Evolutionary conservation across 2,888 invertebrate species (phyloP), one percentile per base, ranked within the genome.

Genomic region (Sepioteuthis lessoniana): DNA sequence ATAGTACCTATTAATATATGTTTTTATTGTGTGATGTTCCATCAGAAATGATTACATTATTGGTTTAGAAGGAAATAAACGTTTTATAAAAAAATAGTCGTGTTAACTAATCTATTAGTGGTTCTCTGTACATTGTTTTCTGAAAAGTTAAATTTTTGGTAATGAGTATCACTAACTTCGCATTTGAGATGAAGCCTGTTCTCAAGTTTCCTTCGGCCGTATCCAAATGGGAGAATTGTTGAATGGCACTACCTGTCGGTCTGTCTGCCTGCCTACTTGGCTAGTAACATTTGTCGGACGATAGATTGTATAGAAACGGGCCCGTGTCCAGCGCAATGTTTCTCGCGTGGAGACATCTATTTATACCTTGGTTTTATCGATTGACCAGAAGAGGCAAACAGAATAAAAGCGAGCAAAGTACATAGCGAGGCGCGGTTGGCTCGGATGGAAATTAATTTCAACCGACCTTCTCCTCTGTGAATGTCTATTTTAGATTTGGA

Each of bases 201-300:
- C 76, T n/a, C 76, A 55, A 1, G 4, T 76, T 76, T n/a, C n/a
- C n/a, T n/a, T 7, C 7, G n/a, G 16, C 13, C 35, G n/a, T n/a
- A 76, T n/a, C n/a, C 76, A n/a, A 76, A 0, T n/a, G 76, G 10
- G n/a, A 76, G n/a, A 1, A 35, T 13, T 76, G n/a, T 35, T 76
- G 76, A 76, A 76, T 76, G n/a, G 76, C 76, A 76, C n/a, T n/a
- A 76, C 35, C n/a, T 76, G 76, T 16, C 76, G 76, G 76, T n/a
- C 76, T 76, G 76, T 76, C n/a, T 76, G 76, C 76, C 76, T n/a
- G 76, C 76, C n/a, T 76, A 76, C 76, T n/a, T 76, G n/a, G 76
- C 76, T 76, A 76, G n/a, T 76, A 76, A 76, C 76, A 76, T n/a
- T 76, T 76, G n/a, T 76, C n/a, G 76, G 76, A 35, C 35, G 76